Base-by-base conservation (phyloP, 2,888 invertebrate genomes). In the Antheraea assamensis region DNA sequence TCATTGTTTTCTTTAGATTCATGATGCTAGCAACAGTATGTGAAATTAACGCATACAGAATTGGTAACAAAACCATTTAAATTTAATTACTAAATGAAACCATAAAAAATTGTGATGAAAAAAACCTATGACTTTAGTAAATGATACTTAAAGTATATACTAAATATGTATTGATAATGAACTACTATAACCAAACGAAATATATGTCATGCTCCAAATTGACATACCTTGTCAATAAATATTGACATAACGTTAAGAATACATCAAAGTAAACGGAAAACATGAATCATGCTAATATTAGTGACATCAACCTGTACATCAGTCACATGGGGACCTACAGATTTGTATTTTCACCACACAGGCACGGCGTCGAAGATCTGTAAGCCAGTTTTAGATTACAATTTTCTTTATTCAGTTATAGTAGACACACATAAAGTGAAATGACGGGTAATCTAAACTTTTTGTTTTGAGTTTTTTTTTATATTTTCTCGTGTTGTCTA, bases 281-380 rank as follows among this genome's bases (percentile, higher is more conserved):
- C 74, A 74, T 74, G 35, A 72, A 76, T 76, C 74, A 74, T 77
- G 75, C 75, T 73, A 76, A 76, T 73, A 75, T 74, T 55, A 73
- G 64, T 73, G 71, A 74, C 76, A 79, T 76, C 49, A 73, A 77
- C 76, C 79, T 76, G 76, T 78, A 75, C 77, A 71, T 76, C 80
- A 77, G 75, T 73, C 73, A 75, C 71, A 31, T 79, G 79, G 76
- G 80, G 86, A 93, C 93, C 91, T 92, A 93, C 93, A 88, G 85
- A 80, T 87, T 86, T 74, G 78, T 81, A 81, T 86, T 83, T 87
- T 84, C 82, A 79, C 84, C 85, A 76, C 85, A 80, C 76, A 83
- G 86, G 74, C 85, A 83, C 80, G 92, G 92, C 80, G 85, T 87
- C 78, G 86, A 84, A 73, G 89, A 89, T 88, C 93, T 93, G 93